phyloP scores from a whole-genome alignment of 2,113 vertebrate genomes.

The Caranx ignobilis region DNA sequence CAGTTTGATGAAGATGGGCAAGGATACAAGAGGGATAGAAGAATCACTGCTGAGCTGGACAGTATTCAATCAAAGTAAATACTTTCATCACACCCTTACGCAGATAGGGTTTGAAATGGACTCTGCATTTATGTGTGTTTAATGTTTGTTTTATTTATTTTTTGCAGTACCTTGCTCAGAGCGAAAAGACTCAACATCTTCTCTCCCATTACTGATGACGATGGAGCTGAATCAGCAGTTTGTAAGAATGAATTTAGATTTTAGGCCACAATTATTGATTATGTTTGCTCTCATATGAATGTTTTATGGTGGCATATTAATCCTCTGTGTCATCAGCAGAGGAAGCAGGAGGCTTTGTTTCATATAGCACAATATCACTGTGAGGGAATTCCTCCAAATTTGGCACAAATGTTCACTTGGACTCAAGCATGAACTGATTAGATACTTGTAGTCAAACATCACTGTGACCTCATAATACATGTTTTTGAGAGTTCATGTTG shows the following conservation, averaged over 20 bases:
- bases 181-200: constrained; percentile 91
- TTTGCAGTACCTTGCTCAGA: constrained; percentile 78
- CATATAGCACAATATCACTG: too few relatives aligned
- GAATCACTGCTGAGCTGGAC: constrained; percentile 48
- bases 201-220: constrained; percentile 63
- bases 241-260: constrained; percentile 62
- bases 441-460: neutral
- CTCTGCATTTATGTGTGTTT: neutral
- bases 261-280: too few relatives aligned
- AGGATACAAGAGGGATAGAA: constrained; percentile 58
- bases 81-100: neutral
- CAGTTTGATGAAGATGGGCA: constrained; percentile 86
- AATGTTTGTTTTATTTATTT: constrained; percentile 21
- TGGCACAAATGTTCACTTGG: too few relatives aligned
- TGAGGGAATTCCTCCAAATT: too few relatives aligned
- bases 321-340: too few relatives aligned
- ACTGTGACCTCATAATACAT: too few relatives aligned
- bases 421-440: neutral
- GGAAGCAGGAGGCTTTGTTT: too few relatives aligned
- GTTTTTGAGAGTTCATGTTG: too few relatives aligned
- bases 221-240: constrained; percentile 55
- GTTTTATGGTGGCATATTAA: too few relatives aligned
- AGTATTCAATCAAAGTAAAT: constrained; percentile 77
- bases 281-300: too few relatives aligned
- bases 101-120: neutral